These are phyloP conservation scores for Macrostomum cliftonense DNA, from an alignment of 2,888 invertebrate species.

Conservation along the genomic window DNA sequence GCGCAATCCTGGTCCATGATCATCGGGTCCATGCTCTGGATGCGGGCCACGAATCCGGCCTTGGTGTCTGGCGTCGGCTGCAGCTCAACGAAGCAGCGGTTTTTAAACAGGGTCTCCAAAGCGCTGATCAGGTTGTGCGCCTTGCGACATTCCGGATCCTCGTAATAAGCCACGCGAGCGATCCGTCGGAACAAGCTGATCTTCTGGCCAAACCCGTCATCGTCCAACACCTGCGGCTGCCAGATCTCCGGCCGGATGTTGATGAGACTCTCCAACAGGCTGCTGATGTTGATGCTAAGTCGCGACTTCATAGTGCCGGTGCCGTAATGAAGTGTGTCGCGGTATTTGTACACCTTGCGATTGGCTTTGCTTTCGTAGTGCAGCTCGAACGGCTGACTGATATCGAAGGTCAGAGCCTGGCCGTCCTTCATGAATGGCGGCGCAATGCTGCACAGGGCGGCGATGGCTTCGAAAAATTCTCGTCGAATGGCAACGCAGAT, in stretches of 20 bases:
- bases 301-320: constrained; percentile 3
- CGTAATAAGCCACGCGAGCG: constrained; percentile 4
- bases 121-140: constrained; percentile 1
- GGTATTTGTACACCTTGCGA: background rate
- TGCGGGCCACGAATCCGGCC: background rate
- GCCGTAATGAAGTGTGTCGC: constrained; percentile 3
- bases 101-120: constrained; percentile 1
- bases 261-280: constrained; percentile 1
- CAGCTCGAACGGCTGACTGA: background rate
- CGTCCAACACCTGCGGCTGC: background rate
- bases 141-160: constrained; percentile 5
- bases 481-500: constrained; percentile 5
- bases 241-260: constrained; percentile 2
- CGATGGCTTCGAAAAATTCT: constrained; percentile 7
- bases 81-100: constrained; percentile 2
- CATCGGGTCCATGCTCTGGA: background rate
- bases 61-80: background rate
- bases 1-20: background rate
- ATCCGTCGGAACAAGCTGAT: constrained; percentile 2
- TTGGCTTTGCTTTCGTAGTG: constrained; percentile 4
- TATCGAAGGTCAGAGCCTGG: background rate
- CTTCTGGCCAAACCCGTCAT: background rate
- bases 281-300: background rate
- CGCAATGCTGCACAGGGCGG: no score
- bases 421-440: background rate